Evolutionary conservation across 2,113 vertebrate species (phyloP), one percentile per base, ranked within the genome.

Genomic region (Andinoacara biseriatus): DNA sequence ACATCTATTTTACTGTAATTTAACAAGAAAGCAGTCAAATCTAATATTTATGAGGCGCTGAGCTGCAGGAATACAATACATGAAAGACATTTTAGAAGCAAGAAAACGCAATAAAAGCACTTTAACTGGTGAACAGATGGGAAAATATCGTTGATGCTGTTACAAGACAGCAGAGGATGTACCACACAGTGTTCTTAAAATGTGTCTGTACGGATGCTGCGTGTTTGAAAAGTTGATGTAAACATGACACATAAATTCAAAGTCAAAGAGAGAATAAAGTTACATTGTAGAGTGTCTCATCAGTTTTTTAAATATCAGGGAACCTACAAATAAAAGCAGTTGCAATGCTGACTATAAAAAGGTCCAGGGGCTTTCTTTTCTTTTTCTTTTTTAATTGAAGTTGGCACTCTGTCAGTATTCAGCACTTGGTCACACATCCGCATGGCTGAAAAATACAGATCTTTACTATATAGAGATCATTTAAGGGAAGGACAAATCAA

Each of bases 201-300:
- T 69, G 65, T 69, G 26, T 3, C 13, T 35, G 33, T 20, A 20
- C 54, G 11, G 31, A 69, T 26, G 8, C 13, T 38, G 58, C 5
- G 26, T 84, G 33, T 62, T 62, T 33, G 7, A 22, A 3, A 24
- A n/a, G 3, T 11, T 5, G 61, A 54, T 54, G 18, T n/a, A 8
- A 54, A 20, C 4, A 54, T 54, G 8, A 8, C 3, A 69, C 24
- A 18, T 24, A 49, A 49, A 49, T 49, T 29, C 43, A 26, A 0
- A 69, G 18, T 52, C 24, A 69, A 69, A 52, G 46, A 54, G 43
- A 29, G 17, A 54, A 49, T n/a, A 72, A 54, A 52, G 46, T 72
- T 54, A 33, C 26, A 33, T 49, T 54, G 3, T 31, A 2, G 6
- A 29, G 17, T 0, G 67, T 72, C 7, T 72, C 26, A n/a, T 72